Conservation (phyloP, 2,113 vertebrate species). For the Struthio camelus region DNA sequence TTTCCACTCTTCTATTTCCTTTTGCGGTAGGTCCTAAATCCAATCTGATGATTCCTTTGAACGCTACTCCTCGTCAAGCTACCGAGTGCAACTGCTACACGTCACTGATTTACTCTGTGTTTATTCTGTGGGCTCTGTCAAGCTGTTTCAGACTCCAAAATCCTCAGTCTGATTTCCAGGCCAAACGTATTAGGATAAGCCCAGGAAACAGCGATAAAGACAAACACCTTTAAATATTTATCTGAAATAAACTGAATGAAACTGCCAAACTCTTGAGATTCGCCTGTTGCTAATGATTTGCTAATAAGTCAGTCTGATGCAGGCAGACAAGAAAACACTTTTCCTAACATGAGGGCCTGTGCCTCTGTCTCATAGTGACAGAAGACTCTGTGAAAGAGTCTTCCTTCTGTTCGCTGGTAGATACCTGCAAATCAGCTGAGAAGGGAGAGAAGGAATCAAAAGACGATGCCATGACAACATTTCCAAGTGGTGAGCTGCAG, state of each 20-base stretch:
- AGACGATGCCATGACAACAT: neutral
- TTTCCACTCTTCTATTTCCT: neutral
- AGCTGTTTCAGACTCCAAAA: neutral
- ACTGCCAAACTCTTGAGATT: neutral
- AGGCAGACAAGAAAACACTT: neutral
- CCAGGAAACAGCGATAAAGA: conserved; percentile 15
- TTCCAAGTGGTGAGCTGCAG: neutral
- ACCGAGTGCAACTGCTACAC: neutral
- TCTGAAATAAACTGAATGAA: neutral
- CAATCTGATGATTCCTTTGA: neutral
- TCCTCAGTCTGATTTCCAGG: conserved; percentile 2
- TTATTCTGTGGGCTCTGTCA: neutral
- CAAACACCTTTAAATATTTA: conserved; percentile 45
- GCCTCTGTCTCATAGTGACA: neutral
- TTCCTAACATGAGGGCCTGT: neutral
- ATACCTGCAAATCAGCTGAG: neutral
- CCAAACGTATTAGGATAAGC: neutral
- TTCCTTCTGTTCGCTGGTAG: neutral
- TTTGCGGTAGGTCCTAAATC: neutral
- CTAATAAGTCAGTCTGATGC: neutral
- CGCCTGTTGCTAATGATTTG: neutral
- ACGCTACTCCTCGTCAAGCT: neutral
- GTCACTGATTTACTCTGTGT: neutral
- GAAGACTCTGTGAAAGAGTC: neutral
- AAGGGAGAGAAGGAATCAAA: neutral